phyloP scores from a whole-genome alignment of 2,113 vertebrate genomes.

The Campylomormyrus numenius region DNA sequence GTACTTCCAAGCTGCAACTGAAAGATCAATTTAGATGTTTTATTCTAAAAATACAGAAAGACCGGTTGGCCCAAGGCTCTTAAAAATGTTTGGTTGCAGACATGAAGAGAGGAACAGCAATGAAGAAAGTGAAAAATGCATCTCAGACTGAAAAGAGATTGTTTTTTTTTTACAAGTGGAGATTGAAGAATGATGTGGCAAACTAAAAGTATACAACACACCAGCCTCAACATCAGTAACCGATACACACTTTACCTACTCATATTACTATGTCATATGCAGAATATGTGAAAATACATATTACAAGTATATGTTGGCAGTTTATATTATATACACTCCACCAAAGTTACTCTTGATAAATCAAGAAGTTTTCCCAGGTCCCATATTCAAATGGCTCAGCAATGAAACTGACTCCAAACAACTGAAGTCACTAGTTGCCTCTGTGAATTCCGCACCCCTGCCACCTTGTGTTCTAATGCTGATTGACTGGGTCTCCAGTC shows the following conservation, averaged over 20 bases:
- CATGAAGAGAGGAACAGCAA: background rate
- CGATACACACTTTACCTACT: background rate
- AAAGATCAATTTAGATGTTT: constrained; percentile 13
- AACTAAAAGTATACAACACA: background rate
- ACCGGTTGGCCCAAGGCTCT: constrained; percentile 8
- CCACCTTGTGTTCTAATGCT: constrained; percentile 11
- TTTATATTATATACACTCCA: background rate
- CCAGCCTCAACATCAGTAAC: background rate
- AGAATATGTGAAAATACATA: background rate
- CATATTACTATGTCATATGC: background rate
- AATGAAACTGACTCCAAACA: constrained; percentile 11
- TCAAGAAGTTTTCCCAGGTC: background rate
- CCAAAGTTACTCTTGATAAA: background rate
- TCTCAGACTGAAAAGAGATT: constrained; percentile 19
- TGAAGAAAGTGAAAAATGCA: background rate
- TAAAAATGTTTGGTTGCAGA: background rate
- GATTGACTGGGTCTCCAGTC: constrained; percentile 21
- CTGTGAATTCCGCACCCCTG: background rate
- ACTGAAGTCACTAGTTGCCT: constrained; percentile 1
- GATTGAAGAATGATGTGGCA: background rate
- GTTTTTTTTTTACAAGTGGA: constrained; percentile 3
- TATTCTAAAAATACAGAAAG: constrained; percentile 15
- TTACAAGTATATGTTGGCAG: background rate
- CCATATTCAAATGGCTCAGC: background rate
- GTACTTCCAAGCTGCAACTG: background rate